Conservation (phyloP, 2,888 invertebrate genomes). For the Agonopterix subpropinquella region DNA sequence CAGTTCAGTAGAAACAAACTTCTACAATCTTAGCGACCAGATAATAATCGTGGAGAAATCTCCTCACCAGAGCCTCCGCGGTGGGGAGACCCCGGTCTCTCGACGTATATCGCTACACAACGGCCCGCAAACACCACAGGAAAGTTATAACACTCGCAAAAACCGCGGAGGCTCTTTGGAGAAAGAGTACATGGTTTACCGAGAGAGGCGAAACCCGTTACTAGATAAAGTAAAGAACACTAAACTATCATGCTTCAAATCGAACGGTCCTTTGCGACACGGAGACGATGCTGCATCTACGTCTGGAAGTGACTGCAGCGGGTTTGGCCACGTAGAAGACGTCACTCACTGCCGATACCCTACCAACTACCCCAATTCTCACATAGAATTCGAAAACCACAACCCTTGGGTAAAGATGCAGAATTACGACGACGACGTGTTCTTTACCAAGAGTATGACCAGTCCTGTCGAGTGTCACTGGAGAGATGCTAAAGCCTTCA, state of each 20-base stretch:
- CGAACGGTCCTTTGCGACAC: constrained; percentile 69
- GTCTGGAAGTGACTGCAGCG: constrained; percentile 71
- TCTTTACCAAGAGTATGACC: constrained; percentile 51
- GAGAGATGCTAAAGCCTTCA: constrained; percentile 58
- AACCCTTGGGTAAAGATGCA: constrained; percentile 70
- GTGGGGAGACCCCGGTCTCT: constrained; percentile 49
- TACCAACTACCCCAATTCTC: constrained; percentile 48
- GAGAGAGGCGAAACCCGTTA: constrained; percentile 81
- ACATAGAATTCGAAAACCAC: constrained; percentile 67
- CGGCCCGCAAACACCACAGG: constrained; percentile 58
- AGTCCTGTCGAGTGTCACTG: constrained; percentile 55
- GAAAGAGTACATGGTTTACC: constrained; percentile 74
- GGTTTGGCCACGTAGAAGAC: constrained; percentile 66
- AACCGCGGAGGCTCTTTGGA: constrained; percentile 69
- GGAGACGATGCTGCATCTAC: constrained; percentile 68
- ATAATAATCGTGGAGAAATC: constrained; percentile 76
- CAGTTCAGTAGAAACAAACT: constrained; percentile 79
- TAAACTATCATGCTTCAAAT: constrained; percentile 80
- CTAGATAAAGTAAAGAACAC: constrained; percentile 83
- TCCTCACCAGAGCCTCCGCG: constrained; percentile 61
- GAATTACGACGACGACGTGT: constrained; percentile 67
- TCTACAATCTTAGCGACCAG: constrained; percentile 80
- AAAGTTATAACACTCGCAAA: constrained; percentile 66
- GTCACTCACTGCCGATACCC: constrained; percentile 49
- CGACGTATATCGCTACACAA: constrained; percentile 66